Evolutionary conservation across 2,113 vertebrate species (phyloP).

Genomic region (Percina caprodes): DNA sequence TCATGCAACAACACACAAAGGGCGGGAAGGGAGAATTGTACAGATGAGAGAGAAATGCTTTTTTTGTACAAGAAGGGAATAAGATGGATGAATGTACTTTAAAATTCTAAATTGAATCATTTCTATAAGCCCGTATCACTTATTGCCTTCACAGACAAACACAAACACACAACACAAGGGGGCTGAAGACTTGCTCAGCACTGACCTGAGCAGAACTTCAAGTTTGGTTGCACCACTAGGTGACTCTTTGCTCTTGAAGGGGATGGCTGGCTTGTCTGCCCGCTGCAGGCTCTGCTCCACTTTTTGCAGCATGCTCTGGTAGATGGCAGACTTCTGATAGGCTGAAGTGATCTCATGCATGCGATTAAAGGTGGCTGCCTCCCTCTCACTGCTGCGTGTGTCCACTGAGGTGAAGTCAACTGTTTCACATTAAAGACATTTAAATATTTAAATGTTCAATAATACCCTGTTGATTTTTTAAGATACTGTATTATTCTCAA

Average conservation of each 20-base stretch:
- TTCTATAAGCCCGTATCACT: not conserved
- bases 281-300: constrained; percentile 82
- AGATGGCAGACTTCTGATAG: constrained; percentile 88
- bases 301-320: constrained; percentile 80
- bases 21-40: not conserved
- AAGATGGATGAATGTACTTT: no score
- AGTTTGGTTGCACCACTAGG: constrained; percentile 86
- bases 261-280: constrained; percentile 84
- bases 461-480: accelerated
- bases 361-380: constrained; percentile 90
- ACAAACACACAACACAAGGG: not conserved
- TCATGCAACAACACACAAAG: not conserved
- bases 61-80: not conserved
- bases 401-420: constrained; percentile 97
- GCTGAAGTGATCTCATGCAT: constrained; percentile 88
- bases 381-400: constrained; percentile 90
- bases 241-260: constrained; percentile 93
- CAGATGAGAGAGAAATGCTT: not conserved
- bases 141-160: not conserved
- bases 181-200: not conserved
- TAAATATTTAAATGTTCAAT: not conserved
- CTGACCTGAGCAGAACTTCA: constrained; percentile 89
- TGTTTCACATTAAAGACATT: constrained; percentile 58
- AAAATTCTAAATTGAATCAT: not conserved
- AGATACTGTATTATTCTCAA: not conserved